A percentile compares a stretch with the other conserved stretches of the same genome.
phyloP scores from a whole-genome alignment of 2,888 invertebrate genomes.

The Campopleginae sp. region DNA sequence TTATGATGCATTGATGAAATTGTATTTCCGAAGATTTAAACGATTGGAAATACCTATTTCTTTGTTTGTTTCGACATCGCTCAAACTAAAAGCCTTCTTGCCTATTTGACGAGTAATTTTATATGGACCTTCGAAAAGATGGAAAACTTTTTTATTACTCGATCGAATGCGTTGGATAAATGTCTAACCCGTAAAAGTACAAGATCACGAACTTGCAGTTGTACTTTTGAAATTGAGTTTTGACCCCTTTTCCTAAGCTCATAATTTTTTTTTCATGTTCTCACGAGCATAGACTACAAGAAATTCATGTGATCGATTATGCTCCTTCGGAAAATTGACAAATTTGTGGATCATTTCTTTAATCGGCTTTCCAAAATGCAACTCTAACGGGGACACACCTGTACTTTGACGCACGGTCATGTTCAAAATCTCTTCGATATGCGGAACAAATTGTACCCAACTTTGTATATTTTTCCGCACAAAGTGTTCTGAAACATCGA shows the following conservation, averaged over 20 bases:
- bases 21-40: too few species aligned
- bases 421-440: neutral
- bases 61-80: too few species aligned
- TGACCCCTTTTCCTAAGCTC: too few species aligned
- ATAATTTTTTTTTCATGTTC: too few species aligned
- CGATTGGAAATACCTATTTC: too few species aligned
- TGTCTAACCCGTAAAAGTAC: neutral
- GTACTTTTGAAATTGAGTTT: neutral
- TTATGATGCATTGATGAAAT: too few species aligned
- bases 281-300: too few species aligned
- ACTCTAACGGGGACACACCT: neutral
- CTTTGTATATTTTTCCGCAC: neutral
- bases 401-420: neutral
- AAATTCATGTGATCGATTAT: too few species aligned
- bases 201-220: neutral
- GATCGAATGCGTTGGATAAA: neutral
- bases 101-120: too few species aligned
- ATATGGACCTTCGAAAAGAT: too few species aligned
- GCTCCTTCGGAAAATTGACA: neutral
- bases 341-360: neutral
- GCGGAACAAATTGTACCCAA: neutral
- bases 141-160: neutral
- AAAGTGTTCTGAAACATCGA: conserved; percentile 49
- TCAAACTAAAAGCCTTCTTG: too few species aligned
- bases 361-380: neutral